Base-by-base conservation (phyloP, 2,113 vertebrate genomes). In the Ceyx cyanopectus region DNA sequence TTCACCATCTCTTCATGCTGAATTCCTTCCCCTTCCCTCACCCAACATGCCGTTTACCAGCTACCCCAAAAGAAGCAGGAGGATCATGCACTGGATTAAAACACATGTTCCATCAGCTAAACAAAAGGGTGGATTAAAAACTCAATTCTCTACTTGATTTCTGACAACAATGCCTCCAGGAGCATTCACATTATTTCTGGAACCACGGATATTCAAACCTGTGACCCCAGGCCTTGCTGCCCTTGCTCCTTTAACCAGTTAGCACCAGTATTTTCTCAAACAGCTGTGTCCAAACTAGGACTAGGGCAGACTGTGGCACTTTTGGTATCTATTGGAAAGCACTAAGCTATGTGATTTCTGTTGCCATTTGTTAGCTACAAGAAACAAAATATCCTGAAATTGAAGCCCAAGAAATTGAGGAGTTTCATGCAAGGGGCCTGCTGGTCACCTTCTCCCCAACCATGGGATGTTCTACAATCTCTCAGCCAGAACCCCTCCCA, bases 131-230 rank as follows among this genome's bases (percentile, higher is more conserved):
- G 1, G 1, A 45, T 41, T 34, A 57, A 84, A 69, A 78, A 9
- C 30, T 57, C 48, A 37, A 13, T 20, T 84, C 29, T 74, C 15
- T 18, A 23, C 4, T 6, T 23, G 8, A 14, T 85, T 72, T 62
- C 63, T 58, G 27, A 58, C 7, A 74, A 58, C 78, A 85, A 72
- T 4, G 7, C 18, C 27, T 6, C 14, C 7, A 62, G 32, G 30
- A 63, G 0, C 14, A 63, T 48, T 16, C 34, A 67, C 0, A 0
- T 23, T 10, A n/a, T 5, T 56, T 85, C 45, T 80, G 29, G 51
- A 90, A 45, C 8, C 21, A 51, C 20, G 1, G 3, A 43, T n/a
- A 51, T 5, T 70, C 34, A 60, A 58, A 66, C 15, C 56, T 29
- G 3, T 21, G 60, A 54, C 14, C 41, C 56, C 48, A 67, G n/a